Evolutionary conservation across 1,140 invertebrate species (phyloP).

Genomic region (Akabosia matsudoensis): DNA sequence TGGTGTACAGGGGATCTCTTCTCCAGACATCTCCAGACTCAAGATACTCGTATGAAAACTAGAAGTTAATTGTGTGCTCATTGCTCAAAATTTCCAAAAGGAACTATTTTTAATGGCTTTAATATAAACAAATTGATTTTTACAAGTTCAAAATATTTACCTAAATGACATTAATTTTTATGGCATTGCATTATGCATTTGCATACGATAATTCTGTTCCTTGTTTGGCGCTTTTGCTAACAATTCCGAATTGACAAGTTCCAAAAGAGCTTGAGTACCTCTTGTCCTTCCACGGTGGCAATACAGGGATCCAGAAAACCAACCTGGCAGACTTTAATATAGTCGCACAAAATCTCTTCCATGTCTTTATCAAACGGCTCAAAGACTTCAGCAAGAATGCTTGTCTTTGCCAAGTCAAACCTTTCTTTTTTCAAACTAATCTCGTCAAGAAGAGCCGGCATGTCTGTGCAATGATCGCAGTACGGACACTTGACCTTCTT

Average conservation of each 20-base stretch:
- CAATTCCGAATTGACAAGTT: conserved; percentile 22
- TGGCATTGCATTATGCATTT: too few relatives aligned
- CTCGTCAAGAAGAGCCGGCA: conserved; percentile 22
- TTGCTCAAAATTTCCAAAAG: too few relatives aligned
- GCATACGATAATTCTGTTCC: too few relatives aligned
- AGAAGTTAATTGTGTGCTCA: too few relatives aligned
- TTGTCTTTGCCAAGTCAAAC: conserved; percentile 24
- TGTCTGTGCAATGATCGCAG: conserved; percentile 22
- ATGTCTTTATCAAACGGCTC: conserved; percentile 13
- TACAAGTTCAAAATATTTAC: too few relatives aligned
- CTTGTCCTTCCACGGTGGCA: conserved; percentile 32
- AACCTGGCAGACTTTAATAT: background rate
- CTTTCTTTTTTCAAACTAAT: conserved; percentile 17
- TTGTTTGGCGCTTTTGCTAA: background rate
- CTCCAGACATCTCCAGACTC: too few relatives aligned
- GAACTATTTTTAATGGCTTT: too few relatives aligned
- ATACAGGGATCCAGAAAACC: background rate
- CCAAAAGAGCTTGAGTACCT: conserved; percentile 40
- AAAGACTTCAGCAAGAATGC: conserved; percentile 1
- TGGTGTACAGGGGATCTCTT: too few relatives aligned
- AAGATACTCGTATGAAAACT: too few relatives aligned
- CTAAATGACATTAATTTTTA: too few relatives aligned
- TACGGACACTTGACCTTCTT: conserved; percentile 19
- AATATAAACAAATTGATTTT: too few relatives aligned
- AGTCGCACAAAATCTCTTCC: background rate